Evolutionary conservation across 1,140 invertebrate species (phyloP), one percentile per base, ranked within the genome.

Genomic region (Parasteatoda tepidariorum): DNA sequence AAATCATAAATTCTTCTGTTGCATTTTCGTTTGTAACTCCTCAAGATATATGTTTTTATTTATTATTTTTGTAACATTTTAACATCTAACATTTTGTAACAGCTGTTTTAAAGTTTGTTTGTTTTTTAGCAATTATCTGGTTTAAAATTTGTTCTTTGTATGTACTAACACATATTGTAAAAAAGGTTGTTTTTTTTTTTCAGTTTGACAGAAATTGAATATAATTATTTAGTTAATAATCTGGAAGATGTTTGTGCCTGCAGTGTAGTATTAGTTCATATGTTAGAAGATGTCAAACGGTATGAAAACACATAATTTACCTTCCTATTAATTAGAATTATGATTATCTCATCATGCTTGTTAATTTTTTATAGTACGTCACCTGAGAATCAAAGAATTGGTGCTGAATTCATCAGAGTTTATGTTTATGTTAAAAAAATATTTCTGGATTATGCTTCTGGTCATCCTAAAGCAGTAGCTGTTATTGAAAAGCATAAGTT

Each of bases 391-490:
- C 95, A 97, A 88, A 92, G 95, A 87, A 93, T 99, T 76, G 98
- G 98, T 6, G 96, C 95, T 87, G 90, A 97, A 1, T 98, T 99
- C 88, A 89, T 99, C 55, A 93, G 93, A 62, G 92, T 94, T 88
- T 97, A 97, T 9, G 93, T 95, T 22, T 92, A 92, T 87, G 91
- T 99, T 70, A 97, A 98, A 89, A 89, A 92, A 83, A 92, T 97
- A 28, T 96, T 98, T 89, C 92, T 93, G 85, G 90, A 90, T 18
- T 99, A 99, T 88, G 98, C 97, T 90, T 92, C 92, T 81, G 93
- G 95, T 86, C 97, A 99, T 92, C 97, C 97, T 0, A 93, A 93
- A 88, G 96, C 97, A 87, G 96, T 98, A 48, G 94, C 94, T 87
- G 93, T 98, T 85, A 90, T 99, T 85, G 96, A 97, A 88, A 94